These are phyloP conservation scores for Microctenopoma stevenorrisi DNA, from an alignment of 2,797 vertebrate species.

Conservation along the genomic window DNA sequence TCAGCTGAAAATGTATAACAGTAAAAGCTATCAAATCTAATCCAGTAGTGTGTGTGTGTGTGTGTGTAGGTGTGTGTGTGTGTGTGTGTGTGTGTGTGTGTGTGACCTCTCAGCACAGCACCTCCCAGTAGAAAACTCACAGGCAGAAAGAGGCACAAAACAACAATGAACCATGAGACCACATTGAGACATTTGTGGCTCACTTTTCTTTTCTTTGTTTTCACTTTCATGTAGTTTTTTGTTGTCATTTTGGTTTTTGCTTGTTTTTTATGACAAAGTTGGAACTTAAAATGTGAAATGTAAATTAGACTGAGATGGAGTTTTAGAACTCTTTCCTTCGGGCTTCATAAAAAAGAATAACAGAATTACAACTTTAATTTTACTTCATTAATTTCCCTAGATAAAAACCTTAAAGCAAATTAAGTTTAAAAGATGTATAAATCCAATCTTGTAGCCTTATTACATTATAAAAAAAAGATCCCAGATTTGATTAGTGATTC, in stretches of 20 bases:
- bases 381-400: conserved; percentile 9
- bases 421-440: not conserved
- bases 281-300: not conserved
- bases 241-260: too few species aligned
- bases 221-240: too few species aligned
- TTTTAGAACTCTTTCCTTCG: not conserved
- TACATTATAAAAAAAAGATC: not conserved
- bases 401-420: conserved; percentile 11
- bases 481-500: not conserved
- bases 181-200: too few species aligned
- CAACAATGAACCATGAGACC: too few species aligned
- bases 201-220: too few species aligned
- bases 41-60: not conserved
- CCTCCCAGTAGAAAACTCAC: too few species aligned
- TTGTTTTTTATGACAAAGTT: not conserved
- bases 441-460: not conserved
- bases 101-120: too few species aligned
- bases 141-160: too few species aligned
- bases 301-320: not conserved
- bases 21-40: not conserved
- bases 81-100: too few species aligned
- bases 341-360: not conserved
- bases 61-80: too few species aligned
- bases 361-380: conserved; percentile 29
- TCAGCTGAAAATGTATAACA: not conserved